Evolutionary conservation across 2,113 vertebrate species (phyloP).

Genomic region (Sprattus sprattus): DNA sequence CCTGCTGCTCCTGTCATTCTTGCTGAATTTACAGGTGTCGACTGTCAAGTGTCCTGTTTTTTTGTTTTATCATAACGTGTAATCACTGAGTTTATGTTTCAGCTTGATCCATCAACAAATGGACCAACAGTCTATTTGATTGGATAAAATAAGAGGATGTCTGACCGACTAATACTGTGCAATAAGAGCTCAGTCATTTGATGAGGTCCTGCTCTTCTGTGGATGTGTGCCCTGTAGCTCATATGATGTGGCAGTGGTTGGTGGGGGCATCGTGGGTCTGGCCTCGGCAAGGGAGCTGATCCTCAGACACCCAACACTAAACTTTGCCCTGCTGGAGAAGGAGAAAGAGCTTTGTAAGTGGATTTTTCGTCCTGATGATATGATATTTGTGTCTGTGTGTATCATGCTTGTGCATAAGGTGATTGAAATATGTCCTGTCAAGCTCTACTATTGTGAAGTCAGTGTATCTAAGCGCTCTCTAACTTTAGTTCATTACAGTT

Average conservation of each 20-base stretch:
- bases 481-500: background rate
- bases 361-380: background rate
- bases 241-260: slow-evolving; percentile 82
- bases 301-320: slow-evolving; percentile 78
- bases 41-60: background rate
- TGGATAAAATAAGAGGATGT: no score
- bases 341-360: slow-evolving; percentile 82
- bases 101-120: no score
- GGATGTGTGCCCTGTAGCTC: slow-evolving; percentile 57
- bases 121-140: background rate
- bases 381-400: background rate
- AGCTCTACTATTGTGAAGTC: no score
- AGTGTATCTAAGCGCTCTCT: no score
- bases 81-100: no score
- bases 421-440: background rate
- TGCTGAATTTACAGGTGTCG: background rate
- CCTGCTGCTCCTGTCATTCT: no score
- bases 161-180: no score
- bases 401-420: background rate
- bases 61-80: no score
- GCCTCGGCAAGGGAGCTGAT: slow-evolving; percentile 85
- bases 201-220: background rate
- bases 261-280: slow-evolving; percentile 89
- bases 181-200: background rate
- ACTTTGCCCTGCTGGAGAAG: slow-evolving; percentile 87